Base-by-base conservation (phyloP, 1,140 invertebrate species). In the Dreissena polymorpha region DNA sequence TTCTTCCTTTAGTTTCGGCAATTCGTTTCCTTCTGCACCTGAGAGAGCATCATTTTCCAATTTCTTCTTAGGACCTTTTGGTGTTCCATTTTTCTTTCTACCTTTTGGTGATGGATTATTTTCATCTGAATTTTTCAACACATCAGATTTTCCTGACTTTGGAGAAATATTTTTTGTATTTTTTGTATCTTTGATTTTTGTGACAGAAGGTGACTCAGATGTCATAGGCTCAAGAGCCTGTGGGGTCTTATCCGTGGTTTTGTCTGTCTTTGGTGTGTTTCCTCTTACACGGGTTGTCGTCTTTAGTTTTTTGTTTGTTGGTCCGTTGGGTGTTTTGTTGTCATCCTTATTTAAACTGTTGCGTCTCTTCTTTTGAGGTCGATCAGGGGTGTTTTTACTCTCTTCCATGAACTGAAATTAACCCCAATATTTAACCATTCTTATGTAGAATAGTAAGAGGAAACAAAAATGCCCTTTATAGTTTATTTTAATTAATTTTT, bases 291-390 rank as follows among this genome's bases (percentile, higher is more conserved):
- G 55, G 25, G 80, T 76, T 21, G 60, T 63, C 49, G 51, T 84
- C 63, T 79, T 86, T n/a, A 73, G 82, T 67, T 84, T 84, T 64
- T 88, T 87, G 7, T 77, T 39, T 25, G 78, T 60, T 23, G 84
- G 85, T 29, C 83, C 85, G 49, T 63, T 85, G 55, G 87, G 81
- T 50, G 85, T 88, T 39, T 39, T 39, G 29, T 77, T 85, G n/a
- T 88, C 87, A n/a, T 72, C 76, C 68, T 86, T 86, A 23, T 50
- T 55, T 23, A 75, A 18, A 67, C 77, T 85, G 0, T 69, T 75
- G 39, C 85, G 65, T 14, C 87, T 74, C 55, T 86, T 88, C 68
- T 88, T 86, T 13, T 82, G 39, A 14, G 84, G 83, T 55, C 83
- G 83, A n/a, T 64, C 75, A 53, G 76, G 81, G n/a, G 69, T 83